A percentile compares a stretch with the other conserved stretches of the same genome.
Conservation (phyloP, 2,888 invertebrate genomes). For the Dicranocentrus wangi region DNA sequence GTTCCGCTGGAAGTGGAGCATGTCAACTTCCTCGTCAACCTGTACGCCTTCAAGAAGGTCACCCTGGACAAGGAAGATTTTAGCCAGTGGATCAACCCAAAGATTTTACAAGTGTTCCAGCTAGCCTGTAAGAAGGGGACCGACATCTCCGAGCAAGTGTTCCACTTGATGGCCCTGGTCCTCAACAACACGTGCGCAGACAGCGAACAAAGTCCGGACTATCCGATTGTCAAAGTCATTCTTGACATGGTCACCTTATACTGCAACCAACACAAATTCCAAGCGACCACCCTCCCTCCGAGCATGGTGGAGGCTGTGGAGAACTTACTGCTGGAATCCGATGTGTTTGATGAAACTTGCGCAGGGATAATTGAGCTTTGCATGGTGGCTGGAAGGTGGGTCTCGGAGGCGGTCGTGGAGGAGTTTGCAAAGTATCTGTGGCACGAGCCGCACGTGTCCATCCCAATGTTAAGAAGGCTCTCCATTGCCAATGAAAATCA, state of each 20-base stretch:
- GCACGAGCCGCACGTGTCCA: not conserved
- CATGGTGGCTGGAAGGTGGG: slow-evolving; percentile 13
- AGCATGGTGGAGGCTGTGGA: not conserved
- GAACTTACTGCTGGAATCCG: slow-evolving; percentile 4
- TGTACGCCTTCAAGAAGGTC: slow-evolving; percentile 12
- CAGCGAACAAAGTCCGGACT: too few relatives aligned
- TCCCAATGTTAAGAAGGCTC: not conserved
- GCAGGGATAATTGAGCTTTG: not conserved
- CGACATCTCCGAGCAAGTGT: slow-evolving; percentile 2
- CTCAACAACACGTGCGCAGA: not conserved
- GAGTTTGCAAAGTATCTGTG: slow-evolving; percentile 1
- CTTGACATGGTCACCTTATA: too few relatives aligned
- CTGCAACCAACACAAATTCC: too few relatives aligned
- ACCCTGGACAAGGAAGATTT: slow-evolving; percentile 26
- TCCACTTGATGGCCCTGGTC: not conserved
- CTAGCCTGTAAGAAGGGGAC: not conserved
- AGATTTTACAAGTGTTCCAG: slow-evolving; percentile 10
- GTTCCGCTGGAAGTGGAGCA: not conserved
- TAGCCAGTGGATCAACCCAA: slow-evolving; percentile 7
- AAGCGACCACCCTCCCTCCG: not conserved
- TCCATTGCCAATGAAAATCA: slow-evolving; percentile 16
- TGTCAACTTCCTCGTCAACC: not conserved
- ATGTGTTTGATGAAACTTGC: slow-evolving; percentile 3
- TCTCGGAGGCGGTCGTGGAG: not conserved
- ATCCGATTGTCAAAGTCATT: too few relatives aligned